Evolutionary conservation across 2,113 vertebrate species (phyloP).

Genomic region (Rhynchomys soricoides): DNA sequence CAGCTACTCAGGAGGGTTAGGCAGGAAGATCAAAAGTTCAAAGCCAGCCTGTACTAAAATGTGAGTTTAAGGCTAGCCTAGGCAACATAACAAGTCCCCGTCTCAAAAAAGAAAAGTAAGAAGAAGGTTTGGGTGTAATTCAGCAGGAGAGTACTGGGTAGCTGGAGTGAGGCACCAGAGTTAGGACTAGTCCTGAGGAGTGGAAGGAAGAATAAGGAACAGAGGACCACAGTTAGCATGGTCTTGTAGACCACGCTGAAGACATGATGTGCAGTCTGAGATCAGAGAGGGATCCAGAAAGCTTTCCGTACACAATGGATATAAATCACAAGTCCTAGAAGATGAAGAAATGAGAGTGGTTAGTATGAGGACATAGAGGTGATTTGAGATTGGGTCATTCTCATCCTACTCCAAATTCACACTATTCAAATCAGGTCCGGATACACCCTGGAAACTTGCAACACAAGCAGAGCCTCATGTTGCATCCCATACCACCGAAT

Average conservation of each 20-base stretch:
- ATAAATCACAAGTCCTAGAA: background rate
- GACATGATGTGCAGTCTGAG: background rate
- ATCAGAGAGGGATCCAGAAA: background rate
- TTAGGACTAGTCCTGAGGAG: no score
- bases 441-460: background rate
- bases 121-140: background rate
- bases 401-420: background rate
- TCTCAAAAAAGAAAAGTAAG: background rate
- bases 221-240: no score
- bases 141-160: background rate
- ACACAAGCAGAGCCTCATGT: background rate
- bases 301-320: background rate
- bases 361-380: rapidly evolving
- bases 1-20: background rate
- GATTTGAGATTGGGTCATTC: background rate
- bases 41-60: background rate
- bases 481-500: background rate
- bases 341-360: background rate
- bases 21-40: background rate
- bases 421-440: background rate
- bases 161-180: background rate
- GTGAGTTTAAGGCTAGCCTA: background rate
- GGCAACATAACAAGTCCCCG: background rate
- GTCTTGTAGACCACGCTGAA: background rate
- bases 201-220: background rate